phyloP scores from a whole-genome alignment of 2,888 invertebrate species.

The Eledone cirrhosa region DNA sequence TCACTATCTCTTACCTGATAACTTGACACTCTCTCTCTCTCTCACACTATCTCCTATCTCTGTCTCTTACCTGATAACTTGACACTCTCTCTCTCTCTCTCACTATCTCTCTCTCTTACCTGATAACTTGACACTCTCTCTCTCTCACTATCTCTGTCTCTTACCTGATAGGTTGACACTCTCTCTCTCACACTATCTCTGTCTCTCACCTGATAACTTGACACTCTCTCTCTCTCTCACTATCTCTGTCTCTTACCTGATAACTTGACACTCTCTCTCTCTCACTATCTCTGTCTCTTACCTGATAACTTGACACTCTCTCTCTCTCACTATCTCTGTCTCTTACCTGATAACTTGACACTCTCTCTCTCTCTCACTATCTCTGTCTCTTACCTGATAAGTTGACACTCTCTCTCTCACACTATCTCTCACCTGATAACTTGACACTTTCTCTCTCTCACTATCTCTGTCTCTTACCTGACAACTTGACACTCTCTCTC shows the following conservation, averaged over 20 bases:
- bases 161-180: constrained; percentile 58
- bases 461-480: constrained; percentile 42
- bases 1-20: constrained; percentile 55
- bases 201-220: constrained; percentile 50
- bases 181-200: not conserved
- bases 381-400: constrained; percentile 55
- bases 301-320: constrained; percentile 56
- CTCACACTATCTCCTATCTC: no score
- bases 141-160: not conserved
- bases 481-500: constrained; percentile 48
- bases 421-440: constrained; percentile 50
- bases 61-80: constrained; percentile 52
- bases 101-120: constrained; percentile 47
- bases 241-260: constrained; percentile 53
- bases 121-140: constrained; percentile 51
- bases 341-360: constrained; percentile 56
- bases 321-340: no score
- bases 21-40: constrained; percentile 42
- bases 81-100: constrained; percentile 44
- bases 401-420: constrained; percentile 43
- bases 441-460: no score
- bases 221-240: constrained; percentile 43
- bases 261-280: constrained; percentile 47
- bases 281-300: constrained; percentile 35
- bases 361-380: constrained; percentile 35